These are phyloP conservation scores for Pangasius macronema DNA, from an alignment of 2,797 vertebrate genomes.

Conservation along the genomic window DNA sequence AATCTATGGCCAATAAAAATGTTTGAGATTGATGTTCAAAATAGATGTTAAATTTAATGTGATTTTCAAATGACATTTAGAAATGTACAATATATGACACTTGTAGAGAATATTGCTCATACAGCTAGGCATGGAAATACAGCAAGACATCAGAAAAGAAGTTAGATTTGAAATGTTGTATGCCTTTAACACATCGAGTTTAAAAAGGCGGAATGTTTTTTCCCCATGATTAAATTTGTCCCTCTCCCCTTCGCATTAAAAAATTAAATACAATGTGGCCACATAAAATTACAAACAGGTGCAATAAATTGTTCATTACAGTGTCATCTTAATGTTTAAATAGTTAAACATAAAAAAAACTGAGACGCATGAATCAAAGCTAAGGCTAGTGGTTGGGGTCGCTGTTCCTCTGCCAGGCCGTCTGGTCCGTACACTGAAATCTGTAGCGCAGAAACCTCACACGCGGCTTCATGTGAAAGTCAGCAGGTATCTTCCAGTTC, in stretches of 20 bases:
- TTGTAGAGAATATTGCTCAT: conserved; percentile 54
- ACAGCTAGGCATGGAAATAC: conserved; percentile 62
- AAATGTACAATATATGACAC: conserved; percentile 63
- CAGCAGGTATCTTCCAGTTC: conserved; percentile 87
- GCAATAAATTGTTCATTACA: conserved; percentile 58
- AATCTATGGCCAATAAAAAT: neutral
- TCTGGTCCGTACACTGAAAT: conserved; percentile 76
- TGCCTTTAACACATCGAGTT: conserved; percentile 41
- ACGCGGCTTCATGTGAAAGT: conserved; percentile 76
- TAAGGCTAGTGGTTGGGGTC: conserved; percentile 67
- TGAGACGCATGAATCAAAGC: conserved; percentile 43
- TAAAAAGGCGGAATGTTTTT: conserved; percentile 27
- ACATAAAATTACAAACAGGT: conserved; percentile 57
- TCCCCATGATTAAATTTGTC: conserved; percentile 35
- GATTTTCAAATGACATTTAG: conserved; percentile 62
- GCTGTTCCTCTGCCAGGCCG: conserved; percentile 64
- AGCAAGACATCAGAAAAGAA: conserved; percentile 45
- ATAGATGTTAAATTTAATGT: conserved; percentile 69
- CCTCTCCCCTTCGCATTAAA: conserved; percentile 17
- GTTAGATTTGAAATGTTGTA: conserved; percentile 35
- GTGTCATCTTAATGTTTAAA: conserved; percentile 65
- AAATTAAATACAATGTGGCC: conserved; percentile 28
- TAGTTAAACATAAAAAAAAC: conserved; percentile 57
- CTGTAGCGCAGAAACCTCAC: conserved; percentile 76
- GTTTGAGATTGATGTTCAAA: conserved; percentile 70